These are phyloP conservation scores for Cyrtonyx montezumae DNA, from an alignment of 2,113 vertebrate species.

Conservation along the genomic window DNA sequence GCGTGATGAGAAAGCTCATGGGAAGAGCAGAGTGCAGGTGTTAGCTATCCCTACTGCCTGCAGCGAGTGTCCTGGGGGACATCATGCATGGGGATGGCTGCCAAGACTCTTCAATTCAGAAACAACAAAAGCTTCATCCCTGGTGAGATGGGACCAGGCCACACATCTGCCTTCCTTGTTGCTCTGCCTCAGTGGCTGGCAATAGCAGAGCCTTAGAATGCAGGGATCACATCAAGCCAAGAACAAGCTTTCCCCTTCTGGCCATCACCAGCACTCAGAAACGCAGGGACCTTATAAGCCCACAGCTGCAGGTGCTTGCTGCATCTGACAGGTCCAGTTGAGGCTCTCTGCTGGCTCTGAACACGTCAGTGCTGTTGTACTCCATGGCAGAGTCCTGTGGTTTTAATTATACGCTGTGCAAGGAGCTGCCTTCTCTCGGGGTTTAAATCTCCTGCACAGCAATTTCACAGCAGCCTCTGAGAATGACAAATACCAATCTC, in stretches of 20 bases:
- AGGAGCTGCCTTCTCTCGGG: not conserved
- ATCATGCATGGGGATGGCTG: not conserved
- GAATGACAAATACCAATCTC: not conserved
- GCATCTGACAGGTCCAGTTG: not conserved
- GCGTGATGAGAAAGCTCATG: not conserved
- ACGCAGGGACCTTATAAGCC: fast-evolving
- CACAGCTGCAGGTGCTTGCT: not conserved
- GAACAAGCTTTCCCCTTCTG: not conserved
- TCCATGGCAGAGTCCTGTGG: not conserved
- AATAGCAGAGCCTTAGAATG: not conserved
- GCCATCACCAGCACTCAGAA: not conserved
- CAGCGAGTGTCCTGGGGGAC: not conserved
- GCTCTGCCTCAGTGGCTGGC: not conserved
- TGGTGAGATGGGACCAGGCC: not conserved
- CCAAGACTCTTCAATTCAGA: not conserved
- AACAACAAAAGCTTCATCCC: not conserved
- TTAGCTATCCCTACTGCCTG: not conserved
- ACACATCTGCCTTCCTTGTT: not conserved
- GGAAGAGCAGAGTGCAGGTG: not conserved
- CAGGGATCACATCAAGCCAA: not conserved
- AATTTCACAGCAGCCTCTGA: slow-evolving; percentile 1
- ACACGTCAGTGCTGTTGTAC: not conserved
- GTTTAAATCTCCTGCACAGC: not conserved
- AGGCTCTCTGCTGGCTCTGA: not conserved
- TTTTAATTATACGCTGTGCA: not conserved